Conservation (phyloP, 53 echinoderm and acorn worm species). For the Luidia sarsii region DNA sequence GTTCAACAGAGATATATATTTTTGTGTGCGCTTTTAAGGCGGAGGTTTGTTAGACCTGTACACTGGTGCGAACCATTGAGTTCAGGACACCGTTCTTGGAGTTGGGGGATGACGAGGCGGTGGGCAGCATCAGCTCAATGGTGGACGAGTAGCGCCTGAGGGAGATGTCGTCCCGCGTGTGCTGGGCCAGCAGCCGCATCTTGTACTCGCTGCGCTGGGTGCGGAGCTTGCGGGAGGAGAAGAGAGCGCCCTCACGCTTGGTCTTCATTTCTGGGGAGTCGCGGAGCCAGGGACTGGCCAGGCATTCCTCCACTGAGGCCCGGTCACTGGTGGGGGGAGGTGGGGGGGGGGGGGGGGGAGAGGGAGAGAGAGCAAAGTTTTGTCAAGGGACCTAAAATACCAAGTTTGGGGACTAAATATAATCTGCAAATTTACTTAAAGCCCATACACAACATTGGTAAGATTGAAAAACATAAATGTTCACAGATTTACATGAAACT, state of each 20-base stretch:
- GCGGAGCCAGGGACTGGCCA: conserved; percentile 65
- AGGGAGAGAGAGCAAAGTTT: not conserved
- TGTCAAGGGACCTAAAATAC: not conserved
- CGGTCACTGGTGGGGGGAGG: no score
- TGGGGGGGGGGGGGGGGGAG: no score
- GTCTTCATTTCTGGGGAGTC: conserved; percentile 53
- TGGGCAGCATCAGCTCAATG: conserved; percentile 45
- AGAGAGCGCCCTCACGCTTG: conserved; percentile 20
- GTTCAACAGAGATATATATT: no score
- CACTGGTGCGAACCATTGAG: conserved; percentile 22
- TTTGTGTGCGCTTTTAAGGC: no score
- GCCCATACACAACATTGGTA: no score
- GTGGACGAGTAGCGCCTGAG: conserved; percentile 52
- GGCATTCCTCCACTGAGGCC: conserved; percentile 70
- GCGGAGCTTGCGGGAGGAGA: conserved; percentile 62
- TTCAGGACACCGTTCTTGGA: conserved; percentile 36
- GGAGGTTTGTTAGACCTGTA: conserved; percentile 1
- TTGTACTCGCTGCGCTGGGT: conserved; percentile 80
- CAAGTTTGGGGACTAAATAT: not conserved
- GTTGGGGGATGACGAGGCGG: conserved; percentile 17
- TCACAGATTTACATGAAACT: no score
- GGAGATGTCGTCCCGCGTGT: conserved; percentile 46
- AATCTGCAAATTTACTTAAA: not conserved
- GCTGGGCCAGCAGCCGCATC: conserved; percentile 24
- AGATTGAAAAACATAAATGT: no score